Base-by-base conservation (phyloP, 2,888 invertebrate species). In the Pachydiplax longipennis region DNA sequence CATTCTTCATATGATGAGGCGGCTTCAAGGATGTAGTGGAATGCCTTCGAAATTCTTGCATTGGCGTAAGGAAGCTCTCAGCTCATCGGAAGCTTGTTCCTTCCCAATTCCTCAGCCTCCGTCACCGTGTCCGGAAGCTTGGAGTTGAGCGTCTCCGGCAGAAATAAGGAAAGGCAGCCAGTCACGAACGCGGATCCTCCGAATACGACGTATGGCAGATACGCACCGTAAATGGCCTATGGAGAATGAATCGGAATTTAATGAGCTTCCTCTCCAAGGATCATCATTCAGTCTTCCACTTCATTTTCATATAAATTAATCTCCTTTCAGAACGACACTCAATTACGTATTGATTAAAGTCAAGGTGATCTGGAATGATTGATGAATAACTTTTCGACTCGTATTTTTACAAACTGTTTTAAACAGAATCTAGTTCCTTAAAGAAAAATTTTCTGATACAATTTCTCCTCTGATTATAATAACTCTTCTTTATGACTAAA, bases 141-240 rank as follows among this genome's bases (percentile, higher is more conserved):
- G 92, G 95, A 95, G 92, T 96, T 96, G 90, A 95, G 94, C 0
- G 97, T 97, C 93, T 97, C 97, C 0, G 97, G 97, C 91, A 97
- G 95, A 92, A 96, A 93, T 35, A 96, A 93, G 0, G 96, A 95
- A 91, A 96, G 93, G n/a, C 95, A 91, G 25, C 95, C 96, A 81
- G 96, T 96, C 87, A 95, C 93, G 4, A 95, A 92, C 87, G 96
- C 95, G 95, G 96, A 95, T 1, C 93, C 94, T 0, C 96, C 96
- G 92, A 96, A 97, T 90, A 96, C 94, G 61, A 96, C 94, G 4
- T 96, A 94, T 1, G 97, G 96, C 93, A 96, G 94, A 2, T 95
- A 93, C 44, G 93, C 92, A 92, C 93, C 92, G 65, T 93, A 92
- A 90, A 92, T 92, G 18, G 93, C 93, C 94, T 94, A 92, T 15